These are phyloP conservation scores for Paragorgia papillata DNA, from an alignment of 92 coral and sea anemone species.

Conservation along the genomic window DNA sequence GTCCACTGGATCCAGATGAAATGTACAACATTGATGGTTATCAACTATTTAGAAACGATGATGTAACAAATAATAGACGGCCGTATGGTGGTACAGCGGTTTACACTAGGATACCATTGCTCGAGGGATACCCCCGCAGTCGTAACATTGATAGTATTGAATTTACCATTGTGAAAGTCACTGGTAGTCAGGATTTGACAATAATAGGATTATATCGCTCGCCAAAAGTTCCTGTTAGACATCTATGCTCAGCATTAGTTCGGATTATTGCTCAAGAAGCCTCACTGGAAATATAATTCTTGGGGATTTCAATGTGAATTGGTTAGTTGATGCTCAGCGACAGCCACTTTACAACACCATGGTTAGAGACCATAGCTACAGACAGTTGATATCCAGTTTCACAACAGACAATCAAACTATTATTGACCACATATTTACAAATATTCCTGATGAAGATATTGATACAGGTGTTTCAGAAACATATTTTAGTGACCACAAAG, in stretches of 20 bases:
- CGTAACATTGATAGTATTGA: conserved; percentile 9
- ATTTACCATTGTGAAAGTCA: background rate
- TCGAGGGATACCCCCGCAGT: background rate
- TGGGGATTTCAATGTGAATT: conserved; percentile 42
- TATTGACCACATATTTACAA: conserved; percentile 72
- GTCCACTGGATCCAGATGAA: background rate
- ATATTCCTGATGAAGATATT: conserved; percentile 59
- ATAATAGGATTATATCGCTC: conserved; percentile 34
- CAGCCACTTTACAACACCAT: conserved; percentile 57
- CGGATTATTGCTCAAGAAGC: background rate
- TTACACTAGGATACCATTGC: conserved; percentile 1
- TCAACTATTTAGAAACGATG: too few species aligned
- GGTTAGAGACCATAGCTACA: conserved; percentile 68
- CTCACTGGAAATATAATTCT: conserved; percentile 3
- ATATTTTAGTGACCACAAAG: conserved; percentile 62
- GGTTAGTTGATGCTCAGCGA: conserved; percentile 15
- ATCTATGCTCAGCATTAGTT: conserved; percentile 16
- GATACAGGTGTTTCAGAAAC: conserved; percentile 67
- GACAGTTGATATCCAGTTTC: conserved; percentile 59
- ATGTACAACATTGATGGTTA: conserved; percentile 51
- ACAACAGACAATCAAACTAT: conserved; percentile 64
- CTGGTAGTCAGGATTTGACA: background rate
- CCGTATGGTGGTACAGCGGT: conserved; percentile 10
- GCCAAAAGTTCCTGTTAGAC: conserved; percentile 31
- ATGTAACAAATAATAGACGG: conserved; percentile 44